Conservation (phyloP, 2,888 invertebrate genomes). For the Andrena bucephala region DNA sequence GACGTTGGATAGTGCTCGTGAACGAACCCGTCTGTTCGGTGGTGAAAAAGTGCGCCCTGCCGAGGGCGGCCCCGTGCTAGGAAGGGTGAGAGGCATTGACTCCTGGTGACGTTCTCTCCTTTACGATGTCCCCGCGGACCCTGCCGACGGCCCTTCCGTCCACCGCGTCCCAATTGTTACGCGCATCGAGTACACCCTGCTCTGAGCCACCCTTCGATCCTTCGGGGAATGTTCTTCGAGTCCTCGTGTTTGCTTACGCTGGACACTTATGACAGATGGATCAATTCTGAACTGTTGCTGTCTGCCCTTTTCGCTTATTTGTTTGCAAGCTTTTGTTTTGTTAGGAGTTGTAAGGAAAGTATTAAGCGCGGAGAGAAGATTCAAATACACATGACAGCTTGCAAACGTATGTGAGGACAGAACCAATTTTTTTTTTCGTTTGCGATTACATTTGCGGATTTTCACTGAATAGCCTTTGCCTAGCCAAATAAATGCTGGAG, state of each 20-base stretch:
- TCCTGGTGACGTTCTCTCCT: background rate
- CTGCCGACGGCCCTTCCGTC: conserved; percentile 1
- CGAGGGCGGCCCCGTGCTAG: conserved; percentile 5
- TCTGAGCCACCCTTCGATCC: background rate
- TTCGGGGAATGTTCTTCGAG: background rate
- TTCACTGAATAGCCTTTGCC: no score
- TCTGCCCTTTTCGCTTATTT: background rate
- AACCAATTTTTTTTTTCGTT: no score
- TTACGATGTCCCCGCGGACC: conserved; percentile 22
- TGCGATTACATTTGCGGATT: no score
- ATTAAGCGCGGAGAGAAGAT: no score
- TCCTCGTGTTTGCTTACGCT: no score
- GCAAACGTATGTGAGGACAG: no score
- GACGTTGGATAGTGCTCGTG: conserved; percentile 46
- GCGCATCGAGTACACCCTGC: conserved; percentile 14
- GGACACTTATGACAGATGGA: no score
- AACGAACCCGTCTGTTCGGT: conserved; percentile 37
- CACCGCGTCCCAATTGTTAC: background rate
- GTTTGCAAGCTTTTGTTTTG: no score
- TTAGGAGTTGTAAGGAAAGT: no score
- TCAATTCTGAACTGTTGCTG: no score
- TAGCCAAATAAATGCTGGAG: no score
- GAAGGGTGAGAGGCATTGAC: conserved; percentile 14
- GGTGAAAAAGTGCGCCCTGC: conserved; percentile 36
- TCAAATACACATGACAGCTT: no score